Evolutionary conservation across 2,888 invertebrate genomes (phyloP), one percentile per base, ranked within the genome.

Genomic region (Dasypolia templi): DNA sequence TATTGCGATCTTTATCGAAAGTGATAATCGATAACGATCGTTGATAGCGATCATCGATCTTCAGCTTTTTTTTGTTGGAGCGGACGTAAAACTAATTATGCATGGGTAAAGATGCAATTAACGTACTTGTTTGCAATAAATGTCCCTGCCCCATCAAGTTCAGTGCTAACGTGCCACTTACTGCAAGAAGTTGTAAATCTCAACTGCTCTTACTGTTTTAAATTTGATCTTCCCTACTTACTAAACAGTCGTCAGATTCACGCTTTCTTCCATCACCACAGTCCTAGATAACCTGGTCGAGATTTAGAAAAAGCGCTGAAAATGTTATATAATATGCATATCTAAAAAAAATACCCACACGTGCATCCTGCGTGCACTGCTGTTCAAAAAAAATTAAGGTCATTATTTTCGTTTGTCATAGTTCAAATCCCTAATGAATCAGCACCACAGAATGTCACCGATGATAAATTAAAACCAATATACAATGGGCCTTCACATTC

Each of bases 111-210:
- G 1, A 1, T 51, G 51, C 17, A 44, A 32, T 29, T 14, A 14
- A 44, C 14, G 19, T 35, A 63, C 19, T 35, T 26, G 62, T 26
- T 46, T 26, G 63, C 6, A 22, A 11, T 85, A 81, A 80, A 79
- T 86, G 80, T 86, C 81, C 81, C 84, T 83, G 87, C 82, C 85
- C 72, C 89, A 91, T 92, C 93, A 92, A 93, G 90, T 92, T 89
- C 90, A 91, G 87, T 83, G 88, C 90, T 87, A 90, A 89, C 89
- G 87, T 84, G 86, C 89, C 91, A 89, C 89, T 88, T 90, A 77
- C 90, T 92, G n/a, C 93, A 93, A 95, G 95, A 95, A 95, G 94
- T 93, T 92, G 92, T 95, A 95, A 95, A 96, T 95, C 94, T 94
- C 89, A 87, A 86, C 89, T 89, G 86, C 88, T 89, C 89, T 90